Conservation (phyloP, 1,140 invertebrate genomes). For the Ruditapes philippinarum region DNA sequence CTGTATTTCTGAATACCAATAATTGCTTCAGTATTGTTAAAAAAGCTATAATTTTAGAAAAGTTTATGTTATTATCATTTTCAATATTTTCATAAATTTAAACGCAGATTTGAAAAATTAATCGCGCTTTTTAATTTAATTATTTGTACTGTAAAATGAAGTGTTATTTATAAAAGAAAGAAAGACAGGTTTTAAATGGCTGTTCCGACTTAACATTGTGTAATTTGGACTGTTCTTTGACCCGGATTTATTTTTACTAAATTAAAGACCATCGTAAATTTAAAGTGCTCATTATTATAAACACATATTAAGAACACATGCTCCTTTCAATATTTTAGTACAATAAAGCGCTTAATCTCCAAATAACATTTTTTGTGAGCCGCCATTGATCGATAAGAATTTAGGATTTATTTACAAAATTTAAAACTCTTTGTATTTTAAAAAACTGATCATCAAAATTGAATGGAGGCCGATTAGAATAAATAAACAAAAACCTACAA, state of each 20-base stretch:
- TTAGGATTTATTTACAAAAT: conserved; percentile 25
- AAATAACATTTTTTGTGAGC: background rate
- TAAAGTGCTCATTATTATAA: background rate
- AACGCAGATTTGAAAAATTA: no score
- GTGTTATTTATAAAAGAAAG: no score
- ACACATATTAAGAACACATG: background rate
- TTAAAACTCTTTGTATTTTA: background rate
- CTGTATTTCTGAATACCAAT: no score
- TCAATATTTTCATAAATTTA: no score
- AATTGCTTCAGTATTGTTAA: no score
- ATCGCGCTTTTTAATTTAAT: no score
- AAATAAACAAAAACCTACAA: background rate
- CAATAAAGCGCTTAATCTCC: background rate
- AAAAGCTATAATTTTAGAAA: no score
- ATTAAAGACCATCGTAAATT: background rate
- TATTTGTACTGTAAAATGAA: no score
- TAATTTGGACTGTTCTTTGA: background rate
- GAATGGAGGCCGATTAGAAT: background rate
- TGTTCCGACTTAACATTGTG: background rate
- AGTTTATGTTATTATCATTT: no score
- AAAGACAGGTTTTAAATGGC: background rate
- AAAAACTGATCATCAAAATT: background rate
- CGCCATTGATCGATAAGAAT: background rate
- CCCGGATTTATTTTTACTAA: background rate
- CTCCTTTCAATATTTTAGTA: background rate